Evolutionary conservation across 2,797 vertebrate genomes (phyloP).

Genomic region (Enoplosus armatus): DNA sequence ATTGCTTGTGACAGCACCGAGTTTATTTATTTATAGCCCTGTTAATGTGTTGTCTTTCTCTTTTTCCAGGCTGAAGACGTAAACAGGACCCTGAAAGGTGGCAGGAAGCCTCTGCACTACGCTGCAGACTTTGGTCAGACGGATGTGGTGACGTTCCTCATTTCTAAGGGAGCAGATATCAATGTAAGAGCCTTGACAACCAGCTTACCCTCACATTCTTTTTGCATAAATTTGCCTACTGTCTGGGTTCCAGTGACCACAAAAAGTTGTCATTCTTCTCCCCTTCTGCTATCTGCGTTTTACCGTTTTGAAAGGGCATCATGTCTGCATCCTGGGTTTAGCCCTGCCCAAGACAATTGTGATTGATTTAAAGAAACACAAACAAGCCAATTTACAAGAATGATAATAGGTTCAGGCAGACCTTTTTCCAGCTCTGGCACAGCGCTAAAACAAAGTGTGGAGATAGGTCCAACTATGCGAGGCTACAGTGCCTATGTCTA

Average conservation of each 20-base stretch:
- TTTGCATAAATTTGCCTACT: constrained; percentile 55
- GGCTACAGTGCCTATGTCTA: constrained; percentile 5
- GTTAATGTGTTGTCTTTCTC: constrained; percentile 18
- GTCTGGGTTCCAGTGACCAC: not conserved
- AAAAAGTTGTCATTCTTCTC: no score
- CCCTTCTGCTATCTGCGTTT: no score
- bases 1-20: not conserved
- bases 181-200: constrained; percentile 87
- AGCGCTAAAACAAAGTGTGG: no score
- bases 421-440: no score
- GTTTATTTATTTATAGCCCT: not conserved
- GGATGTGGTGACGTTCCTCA: constrained; percentile 91
- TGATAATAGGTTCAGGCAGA: no score
- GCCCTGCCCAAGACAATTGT: no score
- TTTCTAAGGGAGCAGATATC: constrained; percentile 94
- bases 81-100: constrained; percentile 91
- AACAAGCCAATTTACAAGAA: no score
- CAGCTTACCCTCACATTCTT: not conserved
- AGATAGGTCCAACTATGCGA: no score
- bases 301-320: no score
- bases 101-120: constrained; percentile 94
- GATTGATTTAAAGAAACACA: no score
- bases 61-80: constrained; percentile 91
- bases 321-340: no score
- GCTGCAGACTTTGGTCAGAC: constrained; percentile 94